Evolutionary conservation across 2,888 invertebrate species (phyloP).

Genomic region (Drosophila ustulata): DNA sequence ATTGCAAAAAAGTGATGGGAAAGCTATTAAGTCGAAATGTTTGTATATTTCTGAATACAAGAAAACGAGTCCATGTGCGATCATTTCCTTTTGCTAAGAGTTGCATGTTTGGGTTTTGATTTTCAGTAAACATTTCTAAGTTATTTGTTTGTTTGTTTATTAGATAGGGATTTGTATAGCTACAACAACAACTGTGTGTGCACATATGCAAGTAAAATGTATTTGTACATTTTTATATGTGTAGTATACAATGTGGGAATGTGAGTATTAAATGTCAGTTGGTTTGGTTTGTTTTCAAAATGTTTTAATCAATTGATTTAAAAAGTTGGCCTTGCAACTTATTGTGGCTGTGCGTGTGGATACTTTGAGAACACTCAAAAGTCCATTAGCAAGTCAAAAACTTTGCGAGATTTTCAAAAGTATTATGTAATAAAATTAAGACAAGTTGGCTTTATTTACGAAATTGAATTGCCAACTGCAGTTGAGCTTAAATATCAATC

Average conservation of each 20-base stretch:
- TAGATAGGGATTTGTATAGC: background rate
- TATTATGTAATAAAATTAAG: constrained; percentile 8
- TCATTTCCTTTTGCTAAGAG: constrained; percentile 7
- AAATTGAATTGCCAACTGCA: background rate
- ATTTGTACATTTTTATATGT: background rate
- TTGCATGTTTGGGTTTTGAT: constrained; percentile 3
- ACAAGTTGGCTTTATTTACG: background rate
- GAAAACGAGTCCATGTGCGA: constrained; percentile 2
- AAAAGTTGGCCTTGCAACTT: constrained; percentile 23
- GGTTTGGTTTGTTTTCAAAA: constrained; percentile 1
- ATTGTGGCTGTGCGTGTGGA: constrained; percentile 1
- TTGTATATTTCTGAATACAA: background rate
- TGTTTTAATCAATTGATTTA: constrained; percentile 25
- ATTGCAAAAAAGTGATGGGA: background rate
- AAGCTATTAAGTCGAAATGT: background rate
- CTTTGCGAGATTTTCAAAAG: constrained; percentile 9
- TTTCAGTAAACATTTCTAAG: constrained; percentile 5
- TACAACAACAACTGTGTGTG: background rate
- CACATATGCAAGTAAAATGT: background rate
- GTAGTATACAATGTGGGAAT: background rate
- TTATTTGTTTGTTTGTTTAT: constrained; percentile 13
- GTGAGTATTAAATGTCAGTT: constrained; percentile 8
- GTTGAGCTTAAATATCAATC: constrained; percentile 17
- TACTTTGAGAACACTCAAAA: constrained; percentile 11
- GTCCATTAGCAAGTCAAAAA: constrained; percentile 20